Evolutionary conservation across 1,140 invertebrate species (phyloP), one percentile per base, ranked within the genome.

Genomic region (Dufourea novaeangliae): DNA sequence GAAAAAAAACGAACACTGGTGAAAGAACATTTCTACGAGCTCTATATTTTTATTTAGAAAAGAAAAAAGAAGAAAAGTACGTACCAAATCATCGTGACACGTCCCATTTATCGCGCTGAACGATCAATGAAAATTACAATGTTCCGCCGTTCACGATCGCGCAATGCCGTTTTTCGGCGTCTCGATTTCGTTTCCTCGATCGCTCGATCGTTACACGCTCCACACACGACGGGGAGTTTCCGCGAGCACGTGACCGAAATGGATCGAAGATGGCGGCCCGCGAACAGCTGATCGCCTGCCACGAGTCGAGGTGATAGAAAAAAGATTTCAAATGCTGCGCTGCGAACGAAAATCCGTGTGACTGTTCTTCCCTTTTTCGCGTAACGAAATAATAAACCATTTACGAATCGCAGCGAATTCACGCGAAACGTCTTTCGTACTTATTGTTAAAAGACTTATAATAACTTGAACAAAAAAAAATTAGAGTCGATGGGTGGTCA

Each of bases 1-100:
- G 52, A n/a, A n/a, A n/a, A n/a, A n/a, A n/a, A n/a, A n/a, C n/a
- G 20, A 27, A 57, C 63, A 68, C 32, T 69, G 73, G 39, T 17
- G 22, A 39, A 69, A 66, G 41, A 37, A 59, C 46, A 59, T 76
- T 76, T 69, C 29, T 69, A 76, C 29, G 54, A 76, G 29, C 25
- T 69, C 64, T 76, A 76, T 74, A 74, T 76, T 76, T 76, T 76
- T 76, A 59, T 76, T 76, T 76, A 69, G 14, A 25, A 76, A 69
- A 57, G n/a, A n/a, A n/a, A n/a, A n/a, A n/a, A n/a, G n/a, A n/a
- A n/a, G n/a, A n/a, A n/a, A n/a, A n/a, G n/a, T n/a, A 11, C n/a
- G 57, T 50, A 50, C 29, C 41, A n/a, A 27, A 25, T 64, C 32
- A 3, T 73, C 56, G 54, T 61, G 25, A 59, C 46, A n/a, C 73